Base-by-base conservation (phyloP, 2,888 invertebrate species). In the Sclerodermus sp. region DNA sequence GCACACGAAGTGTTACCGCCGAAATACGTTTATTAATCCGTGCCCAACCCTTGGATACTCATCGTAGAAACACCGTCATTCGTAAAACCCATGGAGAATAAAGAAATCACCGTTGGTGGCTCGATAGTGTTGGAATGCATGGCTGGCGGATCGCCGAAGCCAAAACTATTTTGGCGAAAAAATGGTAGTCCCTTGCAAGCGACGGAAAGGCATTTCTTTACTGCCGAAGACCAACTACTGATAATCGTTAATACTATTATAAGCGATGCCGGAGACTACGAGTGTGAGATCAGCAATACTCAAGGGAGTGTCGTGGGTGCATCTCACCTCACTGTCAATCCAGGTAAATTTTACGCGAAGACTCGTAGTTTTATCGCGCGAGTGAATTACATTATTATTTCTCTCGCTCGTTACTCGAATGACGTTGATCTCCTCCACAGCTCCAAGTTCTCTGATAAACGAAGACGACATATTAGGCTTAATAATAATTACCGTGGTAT, bases 261-360 rank as follows among this genome's bases (percentile, higher is more conserved):
- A 2, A 82, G 82, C 58, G 96, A 96, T 81, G 88, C 89, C 29
- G 96, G 96, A 0, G 83, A 83, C 52, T 96, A 96, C 79, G 90
- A 92, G 66, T 97, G 96, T 81, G 88, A 90, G 76, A 89, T 96
- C 76, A 88, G 89, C 38, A 96, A 96, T 81, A 85, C 88, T 37
- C 81, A 93, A 36, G 94, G 93, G 6, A 87, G 85, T 48, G 87
- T 88, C 62, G 83, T 85, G 53, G 91, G 89, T 48, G 83, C 84
- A 66, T 87, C 89, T 37, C 83, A 85, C 51, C 82, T 94, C 44
- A 83, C 85, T 43, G 88, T 93, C 15, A 82, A 88, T 64, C 86
- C 89, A 61, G 79, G 82, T 81, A 76, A 71, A 18, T 45, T 12
- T 40, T 23, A n/a, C n/a, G n/a, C n/a, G n/a, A 12, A 9, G 32